phyloP scores from a whole-genome alignment of 2,113 vertebrate species.

The Plecotus auritus region DNA sequence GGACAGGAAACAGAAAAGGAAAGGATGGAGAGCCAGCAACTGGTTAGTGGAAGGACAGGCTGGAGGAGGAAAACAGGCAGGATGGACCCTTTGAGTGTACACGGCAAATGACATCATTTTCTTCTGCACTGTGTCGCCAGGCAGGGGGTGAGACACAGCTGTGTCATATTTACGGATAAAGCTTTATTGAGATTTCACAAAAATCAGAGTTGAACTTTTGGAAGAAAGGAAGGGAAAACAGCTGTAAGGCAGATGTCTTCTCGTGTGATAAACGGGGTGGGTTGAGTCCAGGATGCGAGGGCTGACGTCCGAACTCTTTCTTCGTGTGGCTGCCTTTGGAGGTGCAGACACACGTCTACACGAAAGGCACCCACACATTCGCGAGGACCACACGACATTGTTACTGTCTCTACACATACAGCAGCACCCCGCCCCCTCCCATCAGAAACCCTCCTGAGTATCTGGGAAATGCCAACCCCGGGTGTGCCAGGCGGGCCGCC shows the following conservation, averaged over 20 bases:
- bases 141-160: background rate
- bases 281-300: background rate
- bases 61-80: background rate
- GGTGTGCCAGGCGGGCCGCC: background rate
- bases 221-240: background rate
- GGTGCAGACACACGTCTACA: rapidly evolving
- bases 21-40: background rate
- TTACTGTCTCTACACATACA: background rate
- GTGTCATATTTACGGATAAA: constrained; percentile 47
- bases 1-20: constrained; percentile 6
- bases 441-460: background rate
- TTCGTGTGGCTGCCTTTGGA: background rate
- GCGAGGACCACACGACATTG: background rate
- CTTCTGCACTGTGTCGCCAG: background rate
- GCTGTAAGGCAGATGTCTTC: background rate
- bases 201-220: background rate
- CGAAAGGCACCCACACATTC: background rate
- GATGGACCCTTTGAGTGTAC: background rate
- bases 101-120: constrained; percentile 31
- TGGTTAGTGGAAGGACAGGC: background rate
- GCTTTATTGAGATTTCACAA: constrained; percentile 26
- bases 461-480: background rate
- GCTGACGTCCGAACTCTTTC: background rate
- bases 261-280: background rate
- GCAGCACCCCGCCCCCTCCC: no score